phyloP scores from a whole-genome alignment of 2,113 vertebrate genomes.

The Corythornis cristatus region DNA sequence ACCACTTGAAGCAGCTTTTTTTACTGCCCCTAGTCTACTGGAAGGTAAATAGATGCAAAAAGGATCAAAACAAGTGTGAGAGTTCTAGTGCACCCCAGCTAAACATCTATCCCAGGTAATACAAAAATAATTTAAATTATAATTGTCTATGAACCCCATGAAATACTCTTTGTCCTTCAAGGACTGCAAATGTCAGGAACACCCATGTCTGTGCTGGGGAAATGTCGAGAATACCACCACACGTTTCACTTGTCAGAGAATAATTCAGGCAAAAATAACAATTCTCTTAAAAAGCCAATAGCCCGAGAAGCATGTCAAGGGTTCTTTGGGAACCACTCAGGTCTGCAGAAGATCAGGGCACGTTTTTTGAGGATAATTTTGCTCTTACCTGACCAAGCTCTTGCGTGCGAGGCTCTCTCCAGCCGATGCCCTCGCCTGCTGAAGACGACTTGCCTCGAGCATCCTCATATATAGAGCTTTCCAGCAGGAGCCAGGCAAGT shows the following conservation, averaged over 20 bases:
- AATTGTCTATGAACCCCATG: conserved; percentile 7
- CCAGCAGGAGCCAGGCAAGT: background rate
- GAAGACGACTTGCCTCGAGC: background rate
- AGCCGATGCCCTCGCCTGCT: background rate
- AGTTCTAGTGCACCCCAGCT: background rate
- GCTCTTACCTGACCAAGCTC: conserved; percentile 12
- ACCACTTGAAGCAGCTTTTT: background rate
- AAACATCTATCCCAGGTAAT: background rate
- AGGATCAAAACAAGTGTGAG: background rate
- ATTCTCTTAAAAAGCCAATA: background rate
- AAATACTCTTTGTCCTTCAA: background rate
- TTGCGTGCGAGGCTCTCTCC: background rate
- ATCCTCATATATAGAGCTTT: conserved; percentile 38
- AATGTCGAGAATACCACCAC: background rate
- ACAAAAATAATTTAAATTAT: background rate
- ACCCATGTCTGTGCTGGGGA: rapidly evolving
- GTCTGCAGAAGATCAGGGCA: background rate
- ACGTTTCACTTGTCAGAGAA: background rate
- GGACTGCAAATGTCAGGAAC: background rate
- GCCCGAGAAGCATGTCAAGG: background rate
- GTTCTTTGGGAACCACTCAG: background rate
- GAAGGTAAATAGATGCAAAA: conserved; percentile 26
- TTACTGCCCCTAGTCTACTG: background rate
- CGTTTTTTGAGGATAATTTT: background rate
- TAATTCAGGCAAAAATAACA: background rate